phyloP scores from a whole-genome alignment of 2,888 invertebrate species.

The Creontiades dilutus region DNA sequence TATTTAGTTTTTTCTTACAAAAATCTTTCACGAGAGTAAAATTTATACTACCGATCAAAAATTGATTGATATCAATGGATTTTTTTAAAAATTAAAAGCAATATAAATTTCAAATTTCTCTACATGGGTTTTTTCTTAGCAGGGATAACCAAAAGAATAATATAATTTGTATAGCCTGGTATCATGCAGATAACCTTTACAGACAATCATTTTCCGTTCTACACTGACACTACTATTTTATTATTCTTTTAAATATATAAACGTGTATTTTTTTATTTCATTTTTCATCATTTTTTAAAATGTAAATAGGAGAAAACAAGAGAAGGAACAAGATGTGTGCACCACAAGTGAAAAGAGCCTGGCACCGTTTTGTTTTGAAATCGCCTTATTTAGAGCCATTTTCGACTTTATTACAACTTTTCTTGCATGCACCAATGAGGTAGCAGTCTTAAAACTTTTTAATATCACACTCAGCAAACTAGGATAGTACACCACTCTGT shows the following conservation, averaged over 20 bases:
- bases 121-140: constrained; percentile 9
- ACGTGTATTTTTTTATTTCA: constrained; percentile 57
- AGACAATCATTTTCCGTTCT: constrained; percentile 56
- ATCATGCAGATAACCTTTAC: constrained; percentile 48
- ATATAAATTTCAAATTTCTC: constrained; percentile 22
- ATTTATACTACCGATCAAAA: constrained; percentile 38
- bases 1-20: constrained; percentile 5
- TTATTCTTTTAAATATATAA: constrained; percentile 63
- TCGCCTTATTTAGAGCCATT: constrained; percentile 70
- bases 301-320: constrained; percentile 74
- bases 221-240: constrained; percentile 65
- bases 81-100: constrained; percentile 2
- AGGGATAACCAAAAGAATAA: constrained; percentile 52
- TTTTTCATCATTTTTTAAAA: constrained; percentile 40
- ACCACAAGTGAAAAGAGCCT: constrained; percentile 75
- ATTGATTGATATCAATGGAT: constrained; percentile 11
- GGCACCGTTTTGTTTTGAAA: constrained; percentile 73
- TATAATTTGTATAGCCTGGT: constrained; percentile 39
- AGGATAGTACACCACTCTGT: constrained; percentile 63
- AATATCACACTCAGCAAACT: constrained; percentile 75
- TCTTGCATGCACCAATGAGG: constrained; percentile 75
- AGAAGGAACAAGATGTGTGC: constrained; percentile 74
- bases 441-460: constrained; percentile 75
- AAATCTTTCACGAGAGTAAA: constrained; percentile 34
- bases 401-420: constrained; percentile 67